phyloP scores from a whole-genome alignment of 2,888 invertebrate species.

The Operophtera brumata region DNA sequence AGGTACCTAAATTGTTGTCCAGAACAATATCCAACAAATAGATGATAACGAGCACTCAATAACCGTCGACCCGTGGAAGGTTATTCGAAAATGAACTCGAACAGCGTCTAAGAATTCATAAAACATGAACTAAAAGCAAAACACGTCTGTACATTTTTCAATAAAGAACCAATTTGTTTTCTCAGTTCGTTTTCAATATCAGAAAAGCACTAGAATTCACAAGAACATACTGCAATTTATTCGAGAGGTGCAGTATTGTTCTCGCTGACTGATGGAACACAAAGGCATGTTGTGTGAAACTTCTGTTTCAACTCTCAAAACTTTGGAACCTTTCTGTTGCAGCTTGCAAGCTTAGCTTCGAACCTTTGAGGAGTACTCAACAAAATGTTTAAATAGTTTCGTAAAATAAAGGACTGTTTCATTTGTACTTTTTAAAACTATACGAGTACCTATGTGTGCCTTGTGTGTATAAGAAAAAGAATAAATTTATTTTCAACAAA shows the following conservation, averaged over 20 bases:
- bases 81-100: not conserved
- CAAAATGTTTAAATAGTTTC: not conserved
- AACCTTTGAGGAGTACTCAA: not conserved
- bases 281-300: slow-evolving; percentile 1
- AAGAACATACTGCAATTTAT: not conserved
- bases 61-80: not conserved
- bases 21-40: not conserved
- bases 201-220: not conserved
- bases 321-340: not conserved
- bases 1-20: no score
- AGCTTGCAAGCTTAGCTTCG: not conserved
- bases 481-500: no score
- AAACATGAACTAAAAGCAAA: not conserved
- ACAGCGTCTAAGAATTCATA: not conserved
- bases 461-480: no score
- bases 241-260: not conserved
- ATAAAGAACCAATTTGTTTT: slow-evolving; percentile 12
- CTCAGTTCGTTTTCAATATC: slow-evolving; percentile 8
- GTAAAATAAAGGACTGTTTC: not conserved
- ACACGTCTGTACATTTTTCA: slow-evolving; percentile 7
- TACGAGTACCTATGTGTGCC: no score
- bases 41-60: slow-evolving; percentile 1
- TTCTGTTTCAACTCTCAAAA: not conserved
- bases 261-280: slow-evolving; percentile 1
- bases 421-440: no score